Evolutionary conservation across 2,797 vertebrate genomes (phyloP).

Genomic region (Gadopsis marmoratus): DNA sequence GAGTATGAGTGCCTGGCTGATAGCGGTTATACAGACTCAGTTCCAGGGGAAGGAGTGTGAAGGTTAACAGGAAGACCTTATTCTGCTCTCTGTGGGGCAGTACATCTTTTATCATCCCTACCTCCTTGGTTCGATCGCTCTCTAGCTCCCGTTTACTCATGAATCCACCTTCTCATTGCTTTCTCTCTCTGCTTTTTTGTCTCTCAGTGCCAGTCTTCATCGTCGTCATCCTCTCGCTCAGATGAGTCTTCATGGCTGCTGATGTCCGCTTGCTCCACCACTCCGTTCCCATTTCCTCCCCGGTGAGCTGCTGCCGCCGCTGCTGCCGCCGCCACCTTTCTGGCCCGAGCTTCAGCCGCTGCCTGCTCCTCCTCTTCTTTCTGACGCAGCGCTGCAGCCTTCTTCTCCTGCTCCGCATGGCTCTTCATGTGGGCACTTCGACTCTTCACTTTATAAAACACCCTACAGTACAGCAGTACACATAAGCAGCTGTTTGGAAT

Average conservation of each 20-base stretch:
- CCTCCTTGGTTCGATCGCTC: constrained; percentile 22
- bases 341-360: constrained; percentile 63
- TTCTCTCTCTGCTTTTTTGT: neutral
- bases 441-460: constrained; percentile 96
- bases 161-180: constrained; percentile 26
- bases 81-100: constrained; percentile 13
- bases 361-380: constrained; percentile 84
- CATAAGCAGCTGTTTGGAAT: neutral
- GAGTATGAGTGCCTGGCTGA: constrained; percentile 56
- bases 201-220: constrained; percentile 86
- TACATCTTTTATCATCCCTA: constrained; percentile 11
- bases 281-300: constrained; percentile 54
- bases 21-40: constrained; percentile 14
- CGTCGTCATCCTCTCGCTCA: constrained; percentile 80
- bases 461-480: constrained; percentile 72
- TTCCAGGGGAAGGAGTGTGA: constrained; percentile 47
- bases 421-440: constrained; percentile 98
- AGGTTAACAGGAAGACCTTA: constrained; percentile 63
- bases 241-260: constrained; percentile 84
- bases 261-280: constrained; percentile 73
- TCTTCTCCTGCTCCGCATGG: constrained; percentile 94
- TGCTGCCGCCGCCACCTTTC: constrained; percentile 56
- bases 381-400: constrained; percentile 88
- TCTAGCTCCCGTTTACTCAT: constrained; percentile 14
- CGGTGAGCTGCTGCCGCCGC: constrained; percentile 16